Conservation (phyloP, 2,797 vertebrate genomes). For the Sparus aurata region DNA sequence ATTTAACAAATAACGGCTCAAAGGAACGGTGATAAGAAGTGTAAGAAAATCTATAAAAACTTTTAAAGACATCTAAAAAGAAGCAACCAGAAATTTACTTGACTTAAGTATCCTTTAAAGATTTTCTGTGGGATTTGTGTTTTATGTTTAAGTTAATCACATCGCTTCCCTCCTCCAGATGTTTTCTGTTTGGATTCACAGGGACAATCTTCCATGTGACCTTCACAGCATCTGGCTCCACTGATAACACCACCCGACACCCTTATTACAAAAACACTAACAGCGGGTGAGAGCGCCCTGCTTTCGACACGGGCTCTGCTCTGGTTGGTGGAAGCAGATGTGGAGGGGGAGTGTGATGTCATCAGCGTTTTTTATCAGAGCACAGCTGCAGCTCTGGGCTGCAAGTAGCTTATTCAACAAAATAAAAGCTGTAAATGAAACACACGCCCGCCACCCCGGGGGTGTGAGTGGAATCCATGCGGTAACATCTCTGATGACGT, state of each 20-base stretch:
- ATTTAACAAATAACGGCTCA: constrained; percentile 69
- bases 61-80: constrained; percentile 46
- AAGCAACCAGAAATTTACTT: constrained; percentile 67
- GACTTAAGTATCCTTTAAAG: constrained; percentile 70
- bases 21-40: constrained; percentile 57
- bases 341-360: constrained; percentile 47
- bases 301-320: constrained; percentile 30
- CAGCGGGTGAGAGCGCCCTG: constrained; percentile 28
- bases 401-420: constrained; percentile 53
- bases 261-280: constrained; percentile 45
- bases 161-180: constrained; percentile 72
- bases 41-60: constrained; percentile 52
- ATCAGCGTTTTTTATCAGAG: constrained; percentile 50
- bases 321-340: constrained; percentile 46
- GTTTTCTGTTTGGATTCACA: constrained; percentile 67
- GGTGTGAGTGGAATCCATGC: constrained; percentile 30
- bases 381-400: constrained; percentile 46
- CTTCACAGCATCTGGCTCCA: constrained; percentile 43
- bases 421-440: constrained; percentile 48
- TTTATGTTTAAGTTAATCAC: constrained; percentile 62
- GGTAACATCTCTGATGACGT: constrained; percentile 45
- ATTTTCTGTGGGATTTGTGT: constrained; percentile 46
- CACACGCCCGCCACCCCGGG: not conserved
- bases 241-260: constrained; percentile 16
- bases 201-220: constrained; percentile 55